A percentile compares a stretch with the other conserved stretches of the same genome.
These are phyloP conservation scores for Yponomeuta evonymella DNA, from an alignment of 2,888 invertebrate genomes.

Conservation along the genomic window DNA sequence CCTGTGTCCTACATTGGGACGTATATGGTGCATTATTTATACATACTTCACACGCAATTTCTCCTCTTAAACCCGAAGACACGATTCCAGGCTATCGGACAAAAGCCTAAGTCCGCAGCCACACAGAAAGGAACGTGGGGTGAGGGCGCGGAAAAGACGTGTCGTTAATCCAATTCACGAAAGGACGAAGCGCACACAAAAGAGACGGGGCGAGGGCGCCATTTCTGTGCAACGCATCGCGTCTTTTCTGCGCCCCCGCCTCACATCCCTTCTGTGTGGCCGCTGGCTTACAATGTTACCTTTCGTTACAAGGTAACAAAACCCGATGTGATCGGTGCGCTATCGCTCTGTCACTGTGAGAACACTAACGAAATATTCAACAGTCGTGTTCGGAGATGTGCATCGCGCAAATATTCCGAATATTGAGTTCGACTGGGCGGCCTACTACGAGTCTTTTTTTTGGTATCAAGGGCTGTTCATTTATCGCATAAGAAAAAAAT, in stretches of 20 bases:
- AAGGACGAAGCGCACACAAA: too few species aligned
- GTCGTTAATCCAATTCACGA: too few species aligned
- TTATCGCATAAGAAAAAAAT: background rate
- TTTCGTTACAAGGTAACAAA: background rate
- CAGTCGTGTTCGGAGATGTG: conserved; percentile 55
- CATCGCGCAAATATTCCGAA: conserved; percentile 55
- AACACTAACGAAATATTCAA: conserved; percentile 50
- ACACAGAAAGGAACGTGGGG: too few species aligned
- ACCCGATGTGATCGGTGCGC: background rate
- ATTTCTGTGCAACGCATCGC: too few species aligned
- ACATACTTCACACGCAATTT: too few species aligned
- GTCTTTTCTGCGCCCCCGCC: too few species aligned
- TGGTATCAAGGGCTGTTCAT: background rate
- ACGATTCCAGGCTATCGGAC: background rate
- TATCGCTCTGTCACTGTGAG: conserved; percentile 30
- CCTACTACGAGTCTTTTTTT: background rate
- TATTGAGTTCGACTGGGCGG: conserved; percentile 44
- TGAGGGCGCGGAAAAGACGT: too few species aligned
- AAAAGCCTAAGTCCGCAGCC: background rate
- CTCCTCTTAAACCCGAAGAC: background rate
- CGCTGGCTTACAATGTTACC: background rate
- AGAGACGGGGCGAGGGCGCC: too few species aligned
- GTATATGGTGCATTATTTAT: too few species aligned
- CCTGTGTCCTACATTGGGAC: too few species aligned
- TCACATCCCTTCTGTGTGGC: too few species aligned